Evolutionary conservation across 37 sponge, comb jelly and placozoan genomes (phyloP).

Genomic region (Beroe ovata): DNA sequence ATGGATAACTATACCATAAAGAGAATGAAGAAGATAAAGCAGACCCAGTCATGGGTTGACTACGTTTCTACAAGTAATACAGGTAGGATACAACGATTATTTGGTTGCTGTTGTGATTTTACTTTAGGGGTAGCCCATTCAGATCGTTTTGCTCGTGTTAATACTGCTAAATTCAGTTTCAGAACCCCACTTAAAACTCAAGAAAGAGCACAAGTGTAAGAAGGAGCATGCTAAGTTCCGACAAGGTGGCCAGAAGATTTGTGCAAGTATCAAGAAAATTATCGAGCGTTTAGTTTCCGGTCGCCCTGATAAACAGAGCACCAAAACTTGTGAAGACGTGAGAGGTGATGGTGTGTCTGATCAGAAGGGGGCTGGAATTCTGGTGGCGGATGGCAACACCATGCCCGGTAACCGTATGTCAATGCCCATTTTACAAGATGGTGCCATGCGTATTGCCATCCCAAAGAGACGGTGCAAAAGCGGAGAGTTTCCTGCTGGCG

Average conservation of each 20-base stretch:
- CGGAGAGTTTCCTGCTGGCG: background rate
- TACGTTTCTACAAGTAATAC: background rate
- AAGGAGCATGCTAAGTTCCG: constrained; percentile 31
- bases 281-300: constrained; percentile 36
- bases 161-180: too few relatives aligned
- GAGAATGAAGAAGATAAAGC: constrained; percentile 5
- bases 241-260: constrained; percentile 59
- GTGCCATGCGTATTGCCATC: background rate
- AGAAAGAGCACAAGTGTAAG: background rate
- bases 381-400: background rate
- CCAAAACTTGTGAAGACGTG: background rate
- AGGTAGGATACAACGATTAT: too few relatives aligned
- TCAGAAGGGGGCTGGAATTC: background rate
- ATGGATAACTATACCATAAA: background rate
- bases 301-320: constrained; percentile 26
- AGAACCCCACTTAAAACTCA: background rate
- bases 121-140: too few relatives aligned
- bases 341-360: background rate
- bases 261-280: constrained; percentile 65
- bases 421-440: background rate
- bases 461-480: constrained; percentile 23
- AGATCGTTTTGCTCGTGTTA: too few relatives aligned
- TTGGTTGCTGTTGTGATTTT: too few relatives aligned
- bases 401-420: background rate
- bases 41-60: constrained; percentile 42